phyloP scores from a whole-genome alignment of 2,888 invertebrate genomes.

The Halictus ligatus region DNA sequence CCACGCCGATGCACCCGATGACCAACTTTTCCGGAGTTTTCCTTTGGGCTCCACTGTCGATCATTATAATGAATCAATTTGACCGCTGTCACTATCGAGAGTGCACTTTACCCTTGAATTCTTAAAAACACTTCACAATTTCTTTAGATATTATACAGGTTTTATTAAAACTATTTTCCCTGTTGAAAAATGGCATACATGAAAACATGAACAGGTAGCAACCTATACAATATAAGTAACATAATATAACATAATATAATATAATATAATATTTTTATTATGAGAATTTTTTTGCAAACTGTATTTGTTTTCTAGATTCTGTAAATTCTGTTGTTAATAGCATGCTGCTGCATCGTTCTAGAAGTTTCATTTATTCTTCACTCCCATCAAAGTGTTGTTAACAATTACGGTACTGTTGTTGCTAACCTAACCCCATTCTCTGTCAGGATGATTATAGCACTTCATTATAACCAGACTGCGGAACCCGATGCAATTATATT shows the following conservation, averaged over 20 bases:
- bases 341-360: background rate
- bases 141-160: no score
- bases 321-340: background rate
- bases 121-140: background rate
- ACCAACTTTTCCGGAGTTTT: constrained; percentile 70
- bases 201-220: no score
- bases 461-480: background rate
- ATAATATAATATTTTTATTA: no score
- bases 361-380: background rate
- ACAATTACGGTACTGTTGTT: background rate
- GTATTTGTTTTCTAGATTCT: background rate
- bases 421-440: background rate
- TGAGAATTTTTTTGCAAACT: background rate
- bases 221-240: no score
- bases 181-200: no score
- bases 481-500: background rate
- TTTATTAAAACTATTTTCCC: no score
- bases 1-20: constrained; percentile 75
- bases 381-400: background rate
- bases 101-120: background rate
- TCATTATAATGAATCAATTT: no score
- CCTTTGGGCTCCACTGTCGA: background rate
- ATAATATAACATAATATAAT: no score
- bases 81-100: background rate
- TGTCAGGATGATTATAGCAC: background rate